Evolutionary conservation across 2,113 vertebrate species (phyloP).

Genomic region (Oxygymnocypris stewartii): DNA sequence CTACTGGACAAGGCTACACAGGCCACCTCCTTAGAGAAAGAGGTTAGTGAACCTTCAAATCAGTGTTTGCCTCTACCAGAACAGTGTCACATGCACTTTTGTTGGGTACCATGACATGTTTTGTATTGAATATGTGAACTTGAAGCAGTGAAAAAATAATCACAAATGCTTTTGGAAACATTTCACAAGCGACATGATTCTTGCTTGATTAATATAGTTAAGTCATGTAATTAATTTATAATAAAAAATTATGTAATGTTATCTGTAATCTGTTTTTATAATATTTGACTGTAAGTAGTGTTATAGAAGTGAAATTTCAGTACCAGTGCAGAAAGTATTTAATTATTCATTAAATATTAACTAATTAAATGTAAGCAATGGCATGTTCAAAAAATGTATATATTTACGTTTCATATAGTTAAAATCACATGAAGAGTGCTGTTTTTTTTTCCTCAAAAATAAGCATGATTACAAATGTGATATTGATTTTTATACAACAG

Average conservation of each 20-base stretch:
- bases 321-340: not conserved
- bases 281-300: too few relatives aligned
- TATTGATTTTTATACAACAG: too few relatives aligned
- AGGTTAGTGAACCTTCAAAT: constrained; percentile 65
- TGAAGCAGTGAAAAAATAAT: not conserved
- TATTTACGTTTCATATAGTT: too few relatives aligned
- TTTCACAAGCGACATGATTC: not conserved
- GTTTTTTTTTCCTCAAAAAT: too few relatives aligned
- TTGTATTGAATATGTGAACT: not conserved
- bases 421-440: too few relatives aligned
- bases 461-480: too few relatives aligned
- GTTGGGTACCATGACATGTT: not conserved
- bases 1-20: constrained; percentile 85
- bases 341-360: not conserved
- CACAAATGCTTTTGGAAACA: not conserved
- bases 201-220: not conserved
- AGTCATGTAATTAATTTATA: not conserved
- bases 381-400: not conserved
- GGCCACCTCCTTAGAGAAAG: constrained; percentile 79
- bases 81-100: not conserved
- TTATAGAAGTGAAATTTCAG: too few relatives aligned
- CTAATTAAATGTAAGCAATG: not conserved
- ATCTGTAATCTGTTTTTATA: not conserved
- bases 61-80: not conserved
- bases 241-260: not conserved